Evolutionary conservation across 2,113 vertebrate genomes (phyloP).

Genomic region (Bos javanicus): DNA sequence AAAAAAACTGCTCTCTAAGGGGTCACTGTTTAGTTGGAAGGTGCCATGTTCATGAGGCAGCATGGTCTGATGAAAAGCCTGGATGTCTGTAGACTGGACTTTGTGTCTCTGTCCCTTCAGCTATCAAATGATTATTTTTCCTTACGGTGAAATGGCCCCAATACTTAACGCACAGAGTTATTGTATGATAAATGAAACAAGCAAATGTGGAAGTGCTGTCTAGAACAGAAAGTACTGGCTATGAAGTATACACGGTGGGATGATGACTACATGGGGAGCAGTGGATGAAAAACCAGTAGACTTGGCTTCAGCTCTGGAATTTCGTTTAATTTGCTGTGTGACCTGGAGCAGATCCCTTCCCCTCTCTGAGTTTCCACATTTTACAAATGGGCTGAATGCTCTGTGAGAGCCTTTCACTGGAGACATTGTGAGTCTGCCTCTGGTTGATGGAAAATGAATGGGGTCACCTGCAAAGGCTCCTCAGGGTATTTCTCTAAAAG

Average conservation of each 20-base stretch:
- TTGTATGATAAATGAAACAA: background rate
- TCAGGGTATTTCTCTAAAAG: background rate
- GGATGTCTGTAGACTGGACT: background rate
- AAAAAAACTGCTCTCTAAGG: background rate
- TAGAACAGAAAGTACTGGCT: background rate
- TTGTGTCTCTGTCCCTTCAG: background rate
- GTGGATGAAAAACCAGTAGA: background rate
- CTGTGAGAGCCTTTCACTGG: background rate
- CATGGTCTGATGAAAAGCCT: background rate
- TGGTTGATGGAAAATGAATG: background rate
- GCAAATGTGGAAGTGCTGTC: background rate
- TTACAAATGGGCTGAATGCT: background rate
- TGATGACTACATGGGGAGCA: background rate
- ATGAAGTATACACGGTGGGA: background rate
- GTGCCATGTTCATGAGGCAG: background rate
- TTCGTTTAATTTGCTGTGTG: constrained; percentile 15
- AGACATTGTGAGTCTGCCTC: background rate
- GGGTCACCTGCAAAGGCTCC: background rate
- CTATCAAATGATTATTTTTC: background rate
- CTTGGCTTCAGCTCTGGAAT: background rate
- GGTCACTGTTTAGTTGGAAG: background rate
- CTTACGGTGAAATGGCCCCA: background rate
- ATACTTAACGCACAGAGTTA: background rate
- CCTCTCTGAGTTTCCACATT: constrained; percentile 13
- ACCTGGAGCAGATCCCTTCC: background rate